phyloP scores from a whole-genome alignment of 2,888 invertebrate genomes.

The Leptura quadrifasciata region DNA sequence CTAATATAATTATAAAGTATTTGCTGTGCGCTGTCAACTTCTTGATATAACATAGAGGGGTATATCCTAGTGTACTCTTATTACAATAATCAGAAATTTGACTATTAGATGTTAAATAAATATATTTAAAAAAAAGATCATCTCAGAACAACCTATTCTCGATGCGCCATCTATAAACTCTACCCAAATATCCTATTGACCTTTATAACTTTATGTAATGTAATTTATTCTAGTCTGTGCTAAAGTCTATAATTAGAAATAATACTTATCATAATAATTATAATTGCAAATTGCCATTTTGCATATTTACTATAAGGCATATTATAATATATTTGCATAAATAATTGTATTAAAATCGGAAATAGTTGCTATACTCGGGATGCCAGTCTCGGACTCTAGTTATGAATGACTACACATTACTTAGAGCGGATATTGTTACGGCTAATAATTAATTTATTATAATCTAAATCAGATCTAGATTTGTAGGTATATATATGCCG shows the following conservation, averaged over 20 bases:
- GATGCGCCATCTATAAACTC: too few species aligned
- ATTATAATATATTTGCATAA: slow-evolving; percentile 20
- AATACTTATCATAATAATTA: slow-evolving; percentile 7
- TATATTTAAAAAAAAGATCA: too few species aligned
- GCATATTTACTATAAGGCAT: neutral
- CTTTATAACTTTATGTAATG: neutral
- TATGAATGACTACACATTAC: slow-evolving; percentile 7
- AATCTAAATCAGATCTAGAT: slow-evolving; percentile 15
- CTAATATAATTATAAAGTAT: too few species aligned
- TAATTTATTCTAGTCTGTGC: neutral
- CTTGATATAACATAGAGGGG: too few species aligned
- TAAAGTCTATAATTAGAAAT: slow-evolving; percentile 20
- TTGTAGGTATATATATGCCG: neutral
- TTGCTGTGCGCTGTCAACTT: too few species aligned
- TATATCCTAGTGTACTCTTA: too few species aligned
- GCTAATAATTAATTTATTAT: neutral
- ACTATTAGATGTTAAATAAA: too few species aligned
- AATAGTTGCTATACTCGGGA: neutral
- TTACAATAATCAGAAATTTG: too few species aligned
- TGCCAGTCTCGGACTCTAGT: neutral
- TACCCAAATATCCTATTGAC: neutral
- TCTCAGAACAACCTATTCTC: too few species aligned
- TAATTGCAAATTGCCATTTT: neutral
- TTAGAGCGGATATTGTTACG: neutral
- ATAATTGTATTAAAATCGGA: slow-evolving; percentile 12